Evolutionary conservation across 2,113 vertebrate species (phyloP).

Genomic region (Helogale parvula): DNA sequence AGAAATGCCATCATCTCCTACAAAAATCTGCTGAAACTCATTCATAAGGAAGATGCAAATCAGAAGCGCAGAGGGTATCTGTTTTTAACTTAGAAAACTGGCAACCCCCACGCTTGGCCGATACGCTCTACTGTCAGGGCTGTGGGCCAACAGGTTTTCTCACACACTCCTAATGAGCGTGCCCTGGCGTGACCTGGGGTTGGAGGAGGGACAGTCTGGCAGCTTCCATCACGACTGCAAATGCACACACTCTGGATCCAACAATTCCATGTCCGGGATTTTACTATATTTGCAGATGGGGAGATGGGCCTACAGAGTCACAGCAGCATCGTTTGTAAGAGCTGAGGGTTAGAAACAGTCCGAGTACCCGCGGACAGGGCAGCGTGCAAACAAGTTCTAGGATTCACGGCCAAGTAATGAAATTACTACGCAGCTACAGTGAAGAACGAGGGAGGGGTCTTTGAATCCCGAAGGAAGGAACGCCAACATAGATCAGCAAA

Average conservation of each 20-base stretch:
- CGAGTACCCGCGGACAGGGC: not conserved
- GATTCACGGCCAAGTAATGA: no score
- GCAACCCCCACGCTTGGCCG: not conserved
- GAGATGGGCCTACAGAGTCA: not conserved
- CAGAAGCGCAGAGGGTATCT: not conserved
- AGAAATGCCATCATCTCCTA: not conserved
- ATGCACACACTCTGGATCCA: not conserved
- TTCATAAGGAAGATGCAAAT: constrained; percentile 8
- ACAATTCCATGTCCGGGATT: not conserved
- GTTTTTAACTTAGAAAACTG: not conserved
- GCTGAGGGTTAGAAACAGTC: not conserved
- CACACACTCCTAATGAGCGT: not conserved
- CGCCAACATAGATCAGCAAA: not conserved
- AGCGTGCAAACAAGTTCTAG: not conserved
- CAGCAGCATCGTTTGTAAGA: not conserved
- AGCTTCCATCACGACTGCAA: not conserved
- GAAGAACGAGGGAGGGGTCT: not conserved
- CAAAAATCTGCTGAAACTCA: not conserved
- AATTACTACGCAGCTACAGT: not conserved
- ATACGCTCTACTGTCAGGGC: not conserved
- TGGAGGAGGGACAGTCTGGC: not conserved
- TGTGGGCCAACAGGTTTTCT: not conserved
- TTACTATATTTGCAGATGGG: not conserved
- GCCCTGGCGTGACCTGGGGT: rapidly evolving
- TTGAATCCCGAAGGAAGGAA: not conserved